Conservation (phyloP, 2,888 invertebrate genomes). For the Lycia hirtaria region DNA sequence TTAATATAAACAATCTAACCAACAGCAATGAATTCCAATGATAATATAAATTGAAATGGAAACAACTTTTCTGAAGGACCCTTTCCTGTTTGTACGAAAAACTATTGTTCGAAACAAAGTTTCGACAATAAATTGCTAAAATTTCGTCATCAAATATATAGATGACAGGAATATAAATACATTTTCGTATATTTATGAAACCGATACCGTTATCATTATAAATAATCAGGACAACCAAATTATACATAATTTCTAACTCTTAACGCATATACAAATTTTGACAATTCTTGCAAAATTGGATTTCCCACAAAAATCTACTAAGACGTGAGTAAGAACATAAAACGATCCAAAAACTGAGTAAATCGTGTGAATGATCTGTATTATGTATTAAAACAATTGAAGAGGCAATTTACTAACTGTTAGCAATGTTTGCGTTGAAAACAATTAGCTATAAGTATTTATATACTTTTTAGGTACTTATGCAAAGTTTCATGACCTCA, state of each 20-base stretch:
- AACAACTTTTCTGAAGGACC: conserved; percentile 24
- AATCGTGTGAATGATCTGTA: background rate
- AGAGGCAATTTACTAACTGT: background rate
- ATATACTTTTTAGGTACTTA: too few species aligned
- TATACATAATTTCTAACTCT: too few species aligned
- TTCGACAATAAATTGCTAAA: conserved; percentile 28
- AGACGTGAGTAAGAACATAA: too few species aligned
- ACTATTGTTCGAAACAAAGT: conserved; percentile 44
- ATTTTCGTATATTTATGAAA: background rate
- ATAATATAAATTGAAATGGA: conserved; percentile 13
- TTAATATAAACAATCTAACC: conserved; percentile 10
- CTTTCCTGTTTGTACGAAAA: conserved; percentile 42
- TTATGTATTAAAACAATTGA: conserved; percentile 5
- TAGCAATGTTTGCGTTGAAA: background rate
- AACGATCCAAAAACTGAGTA: background rate
- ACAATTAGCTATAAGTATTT: too few species aligned
- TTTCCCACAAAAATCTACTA: too few species aligned
- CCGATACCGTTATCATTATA: background rate
- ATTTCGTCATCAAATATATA: conserved; percentile 1
- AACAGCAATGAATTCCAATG: conserved; percentile 23
- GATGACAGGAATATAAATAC: background rate
- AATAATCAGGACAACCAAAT: too few species aligned
- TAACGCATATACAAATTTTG: too few species aligned
- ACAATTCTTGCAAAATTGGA: too few species aligned
- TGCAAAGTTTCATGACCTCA: background rate